These are phyloP conservation scores for Leptogaster cylindrica DNA, from an alignment of 2,888 invertebrate genomes.

Conservation along the genomic window DNA sequence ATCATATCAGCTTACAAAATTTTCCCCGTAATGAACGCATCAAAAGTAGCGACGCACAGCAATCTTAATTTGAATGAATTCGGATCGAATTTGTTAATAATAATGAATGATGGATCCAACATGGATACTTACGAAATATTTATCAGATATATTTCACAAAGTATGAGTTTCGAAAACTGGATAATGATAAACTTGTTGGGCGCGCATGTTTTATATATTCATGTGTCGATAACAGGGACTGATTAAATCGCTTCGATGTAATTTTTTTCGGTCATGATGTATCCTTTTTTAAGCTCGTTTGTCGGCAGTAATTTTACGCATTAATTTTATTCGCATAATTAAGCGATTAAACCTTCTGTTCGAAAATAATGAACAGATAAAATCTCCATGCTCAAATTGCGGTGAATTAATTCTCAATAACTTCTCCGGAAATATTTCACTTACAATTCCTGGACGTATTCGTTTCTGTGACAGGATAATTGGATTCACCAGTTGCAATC, in stretches of 20 bases:
- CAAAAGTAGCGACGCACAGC: no score
- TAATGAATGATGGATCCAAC: no score
- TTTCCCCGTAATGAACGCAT: no score
- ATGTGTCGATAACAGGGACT: neutral
- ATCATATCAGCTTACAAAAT: no score
- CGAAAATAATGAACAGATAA: slow-evolving; percentile 27
- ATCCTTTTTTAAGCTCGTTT: slow-evolving; percentile 9
- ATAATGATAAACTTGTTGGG: no score
- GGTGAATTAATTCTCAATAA: slow-evolving; percentile 32
- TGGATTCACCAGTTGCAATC: no score
- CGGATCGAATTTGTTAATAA: no score
- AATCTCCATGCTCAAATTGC: slow-evolving; percentile 10
- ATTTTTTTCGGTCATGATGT: neutral
- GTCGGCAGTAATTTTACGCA: slow-evolving; percentile 18
- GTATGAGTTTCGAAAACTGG: no score
- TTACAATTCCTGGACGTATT: neutral
- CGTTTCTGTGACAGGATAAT: slow-evolving; percentile 1
- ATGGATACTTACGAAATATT: no score
- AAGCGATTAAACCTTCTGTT: slow-evolving; percentile 28
- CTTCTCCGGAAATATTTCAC: slow-evolving; percentile 24
- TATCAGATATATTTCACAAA: no score
- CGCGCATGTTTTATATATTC: no score
- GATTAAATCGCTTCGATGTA: slow-evolving; percentile 5
- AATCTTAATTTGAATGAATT: no score
- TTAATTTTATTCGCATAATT: slow-evolving; percentile 37